Conservation (phyloP, 2,797 vertebrate genomes). For the Scomberomorus guttatus region DNA sequence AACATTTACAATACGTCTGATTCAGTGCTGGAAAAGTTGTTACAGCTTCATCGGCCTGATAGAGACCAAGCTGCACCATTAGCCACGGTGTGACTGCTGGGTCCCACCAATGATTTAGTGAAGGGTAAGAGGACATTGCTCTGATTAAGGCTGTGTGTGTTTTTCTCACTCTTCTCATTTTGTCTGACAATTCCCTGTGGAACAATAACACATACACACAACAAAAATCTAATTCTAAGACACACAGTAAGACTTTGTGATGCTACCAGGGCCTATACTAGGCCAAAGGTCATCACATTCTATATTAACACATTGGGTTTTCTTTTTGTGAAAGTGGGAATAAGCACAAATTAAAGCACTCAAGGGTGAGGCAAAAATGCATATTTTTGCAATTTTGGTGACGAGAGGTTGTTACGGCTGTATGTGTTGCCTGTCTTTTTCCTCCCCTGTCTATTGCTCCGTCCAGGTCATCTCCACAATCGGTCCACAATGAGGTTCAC, state of each 20-base stretch:
- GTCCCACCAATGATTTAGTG: constrained; percentile 67
- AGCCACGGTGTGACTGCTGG: constrained; percentile 52
- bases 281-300: not conserved
- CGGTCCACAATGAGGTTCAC: too few species aligned
- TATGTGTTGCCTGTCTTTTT: too few species aligned
- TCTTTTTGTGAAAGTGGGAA: not conserved
- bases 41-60: constrained; percentile 3
- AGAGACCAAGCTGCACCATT: constrained; percentile 8
- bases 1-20: not conserved
- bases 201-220: constrained; percentile 14
- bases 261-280: not conserved
- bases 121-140: constrained; percentile 49
- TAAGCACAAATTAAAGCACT: not conserved
- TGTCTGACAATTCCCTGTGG: constrained; percentile 19
- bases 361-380: not conserved
- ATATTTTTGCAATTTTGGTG: not conserved
- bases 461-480: too few species aligned
- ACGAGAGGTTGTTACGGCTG: too few species aligned
- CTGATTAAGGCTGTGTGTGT: constrained; percentile 54
- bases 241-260: not conserved
- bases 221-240: not conserved
- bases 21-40: not conserved
- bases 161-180: constrained; percentile 49
- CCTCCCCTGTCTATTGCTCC: too few species aligned
- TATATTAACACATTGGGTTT: not conserved